Base-by-base conservation (phyloP, 2,113 vertebrate species). In the Peromyscus californicus region DNA sequence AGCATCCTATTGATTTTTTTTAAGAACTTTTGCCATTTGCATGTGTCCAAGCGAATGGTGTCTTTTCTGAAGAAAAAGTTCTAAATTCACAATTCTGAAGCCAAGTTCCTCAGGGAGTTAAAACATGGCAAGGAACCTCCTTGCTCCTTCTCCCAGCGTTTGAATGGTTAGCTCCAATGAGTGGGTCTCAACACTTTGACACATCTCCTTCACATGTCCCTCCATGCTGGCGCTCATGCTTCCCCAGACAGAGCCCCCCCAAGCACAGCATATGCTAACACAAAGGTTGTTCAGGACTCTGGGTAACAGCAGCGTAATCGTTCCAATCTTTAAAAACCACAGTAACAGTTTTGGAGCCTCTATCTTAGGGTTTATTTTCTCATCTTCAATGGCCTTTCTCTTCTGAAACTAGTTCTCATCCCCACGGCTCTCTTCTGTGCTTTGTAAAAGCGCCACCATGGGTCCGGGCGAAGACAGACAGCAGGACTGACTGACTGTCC, bases 401-500 rank as follows among this genome's bases (percentile, higher is more conserved):
- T 85, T 96, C 93, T 83, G 1, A 96, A 92, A 84, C 82, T 93
- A 39, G 48, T 95, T 97, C 42, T 95, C 80, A 45, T 91, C 92
- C 91, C 74, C 45, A 33, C 39, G 76, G 90, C 29, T 84, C 48
- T n/a, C 75, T 19, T 85, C 36, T 94, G 96, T 87, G 45, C 61
- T 90, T 84, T 74, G 91, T 90, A 36, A 93, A 72, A 91, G 82
- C 72, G 82, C 72, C 5, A 0, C 85, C 78, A 42, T 11, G 36
- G 69, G 42, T 96, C 42, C 79, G 59, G 48, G 65, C 22, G 95
- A 98, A 94, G 93, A 22, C 21, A 15, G 86, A 83, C 75, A 79
- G 63, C 91, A 76, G 29, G 26, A 31, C 10, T 22, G 76, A 51
- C 45, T 33, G 94, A 26, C 26, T 15, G 88, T 85, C 76, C 76